Evolutionary conservation across 2,797 vertebrate genomes (phyloP).

Genomic region (Alectoris magna): DNA sequence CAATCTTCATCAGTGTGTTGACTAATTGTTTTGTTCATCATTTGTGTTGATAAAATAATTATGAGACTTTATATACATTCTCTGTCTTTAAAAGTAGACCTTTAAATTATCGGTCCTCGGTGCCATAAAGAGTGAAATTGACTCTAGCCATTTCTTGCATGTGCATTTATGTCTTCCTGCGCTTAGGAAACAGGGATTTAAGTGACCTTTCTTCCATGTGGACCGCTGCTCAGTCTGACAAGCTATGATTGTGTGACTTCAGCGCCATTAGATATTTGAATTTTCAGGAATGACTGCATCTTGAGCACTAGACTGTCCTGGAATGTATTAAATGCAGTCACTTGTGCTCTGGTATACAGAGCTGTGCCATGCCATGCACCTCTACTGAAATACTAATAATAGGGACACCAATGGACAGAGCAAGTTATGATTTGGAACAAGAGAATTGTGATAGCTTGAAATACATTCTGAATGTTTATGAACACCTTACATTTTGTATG

Average conservation of each 20-base stretch:
- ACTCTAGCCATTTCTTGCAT: background rate
- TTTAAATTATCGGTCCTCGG: background rate
- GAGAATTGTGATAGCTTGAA: background rate
- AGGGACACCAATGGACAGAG: background rate
- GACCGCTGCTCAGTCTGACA: background rate
- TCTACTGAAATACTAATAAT: background rate
- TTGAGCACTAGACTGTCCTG: background rate
- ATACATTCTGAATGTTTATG: background rate
- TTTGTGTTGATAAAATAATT: background rate
- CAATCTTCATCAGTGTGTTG: background rate
- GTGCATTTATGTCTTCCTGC: background rate
- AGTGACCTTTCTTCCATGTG: background rate
- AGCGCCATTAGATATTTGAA: background rate
- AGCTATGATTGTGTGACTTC: background rate
- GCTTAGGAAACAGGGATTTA: background rate
- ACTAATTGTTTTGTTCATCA: background rate
- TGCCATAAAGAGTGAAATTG: background rate
- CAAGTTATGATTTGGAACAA: background rate
- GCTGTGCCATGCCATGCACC: background rate
- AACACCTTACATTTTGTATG: background rate
- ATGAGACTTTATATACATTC: background rate
- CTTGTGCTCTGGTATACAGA: background rate
- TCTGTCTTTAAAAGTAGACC: background rate
- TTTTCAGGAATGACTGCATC: background rate
- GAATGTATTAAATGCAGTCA: background rate